Evolutionary conservation across 2,797 vertebrate species (phyloP).

Genomic region (Diceros bicornis): DNA sequence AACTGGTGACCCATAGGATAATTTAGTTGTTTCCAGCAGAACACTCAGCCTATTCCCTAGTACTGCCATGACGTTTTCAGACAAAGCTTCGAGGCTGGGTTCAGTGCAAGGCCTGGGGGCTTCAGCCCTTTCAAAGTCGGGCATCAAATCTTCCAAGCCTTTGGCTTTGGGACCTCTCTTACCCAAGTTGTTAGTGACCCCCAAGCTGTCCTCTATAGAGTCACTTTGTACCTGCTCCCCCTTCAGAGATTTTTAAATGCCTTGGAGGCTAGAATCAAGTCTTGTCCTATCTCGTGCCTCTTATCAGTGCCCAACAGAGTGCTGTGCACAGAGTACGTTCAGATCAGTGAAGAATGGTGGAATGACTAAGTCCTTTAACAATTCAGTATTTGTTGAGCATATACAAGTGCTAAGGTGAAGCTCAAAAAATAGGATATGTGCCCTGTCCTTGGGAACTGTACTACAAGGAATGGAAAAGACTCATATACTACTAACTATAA

Average conservation of each 20-base stretch:
- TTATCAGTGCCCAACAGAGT: not conserved
- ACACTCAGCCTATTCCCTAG: not conserved
- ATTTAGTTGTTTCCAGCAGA: slow-evolving; percentile 66
- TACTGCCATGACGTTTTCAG: not conserved
- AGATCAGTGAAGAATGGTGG: not conserved
- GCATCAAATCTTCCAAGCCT: not conserved
- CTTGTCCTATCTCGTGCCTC: not conserved
- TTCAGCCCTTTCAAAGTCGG: not conserved
- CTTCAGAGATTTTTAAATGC: not conserved
- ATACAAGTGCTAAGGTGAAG: not conserved
- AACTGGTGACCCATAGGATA: slow-evolving; percentile 73
- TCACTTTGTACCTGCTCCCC: not conserved
- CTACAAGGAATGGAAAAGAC: not conserved
- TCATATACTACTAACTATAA: not conserved
- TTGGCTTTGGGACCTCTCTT: not conserved
- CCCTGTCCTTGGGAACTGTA: not conserved
- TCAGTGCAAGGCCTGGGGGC: not conserved
- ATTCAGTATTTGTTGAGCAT: not conserved
- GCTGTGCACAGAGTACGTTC: not conserved
- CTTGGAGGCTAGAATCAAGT: not conserved
- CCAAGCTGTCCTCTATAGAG: not conserved
- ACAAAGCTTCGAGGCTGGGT: slow-evolving; percentile 24
- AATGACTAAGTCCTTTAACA: not conserved
- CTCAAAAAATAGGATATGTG: not conserved
- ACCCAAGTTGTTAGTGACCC: not conserved